Conservation (phyloP, 2,888 invertebrate species). For the Noctua janthina region DNA sequence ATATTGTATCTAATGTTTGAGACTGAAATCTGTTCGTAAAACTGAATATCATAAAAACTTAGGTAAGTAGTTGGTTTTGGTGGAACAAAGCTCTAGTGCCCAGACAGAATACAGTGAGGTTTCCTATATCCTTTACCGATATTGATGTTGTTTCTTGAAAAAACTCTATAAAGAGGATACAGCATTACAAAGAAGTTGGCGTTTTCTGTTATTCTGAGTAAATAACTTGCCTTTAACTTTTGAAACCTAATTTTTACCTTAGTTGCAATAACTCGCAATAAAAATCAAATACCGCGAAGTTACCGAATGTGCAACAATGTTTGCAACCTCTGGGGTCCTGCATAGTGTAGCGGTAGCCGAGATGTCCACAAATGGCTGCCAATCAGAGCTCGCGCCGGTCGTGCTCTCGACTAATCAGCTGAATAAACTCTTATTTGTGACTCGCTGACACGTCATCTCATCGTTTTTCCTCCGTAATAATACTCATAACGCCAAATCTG, state of each 20-base stretch:
- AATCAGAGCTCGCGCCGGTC: slow-evolving; percentile 73
- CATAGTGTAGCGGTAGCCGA: slow-evolving; percentile 55
- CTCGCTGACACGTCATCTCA: slow-evolving; percentile 46
- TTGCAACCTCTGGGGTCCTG: slow-evolving; percentile 68
- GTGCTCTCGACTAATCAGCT: slow-evolving; percentile 70
- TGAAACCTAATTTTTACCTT: not conserved
- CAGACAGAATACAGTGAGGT: not conserved
- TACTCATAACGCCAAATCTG: slow-evolving; percentile 27
- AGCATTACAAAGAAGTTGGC: not conserved
- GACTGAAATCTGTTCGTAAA: not conserved
- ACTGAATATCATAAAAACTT: not conserved
- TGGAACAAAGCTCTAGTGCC: not conserved
- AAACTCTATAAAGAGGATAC: not conserved
- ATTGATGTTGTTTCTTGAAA: not conserved
- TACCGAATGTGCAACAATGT: slow-evolving; percentile 43
- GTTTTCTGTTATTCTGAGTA: not conserved
- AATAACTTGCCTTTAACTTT: not conserved
- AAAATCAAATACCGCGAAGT: not conserved
- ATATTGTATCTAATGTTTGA: not conserved
- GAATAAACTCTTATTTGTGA: slow-evolving; percentile 59
- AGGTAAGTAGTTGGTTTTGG: not conserved
- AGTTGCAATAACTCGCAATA: not conserved
- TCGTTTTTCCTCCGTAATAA: slow-evolving; percentile 16
- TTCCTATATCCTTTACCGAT: not conserved
- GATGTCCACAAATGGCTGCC: slow-evolving; percentile 66